phyloP scores from a whole-genome alignment of 2,888 invertebrate species.

The Pollenia amentaria region DNA sequence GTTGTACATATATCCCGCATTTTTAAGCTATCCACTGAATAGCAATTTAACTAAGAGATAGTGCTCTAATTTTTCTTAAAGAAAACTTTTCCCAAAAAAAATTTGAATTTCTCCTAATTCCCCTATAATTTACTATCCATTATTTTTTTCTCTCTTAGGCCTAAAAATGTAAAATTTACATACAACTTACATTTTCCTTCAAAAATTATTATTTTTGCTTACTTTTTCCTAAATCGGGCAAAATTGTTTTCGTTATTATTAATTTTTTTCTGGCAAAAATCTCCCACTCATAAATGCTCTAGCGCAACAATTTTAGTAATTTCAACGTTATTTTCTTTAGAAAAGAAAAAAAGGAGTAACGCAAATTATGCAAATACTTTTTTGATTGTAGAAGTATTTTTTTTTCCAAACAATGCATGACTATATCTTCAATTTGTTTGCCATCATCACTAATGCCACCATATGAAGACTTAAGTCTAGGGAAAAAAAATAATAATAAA shows the following conservation, averaged over 20 bases:
- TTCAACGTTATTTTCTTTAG: constrained; percentile 27
- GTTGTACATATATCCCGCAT: too few species aligned
- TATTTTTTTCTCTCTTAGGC: background rate
- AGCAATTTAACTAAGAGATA: too few species aligned
- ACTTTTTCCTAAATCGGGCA: constrained; percentile 7
- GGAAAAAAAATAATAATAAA: constrained; percentile 1
- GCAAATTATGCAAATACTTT: constrained; percentile 66
- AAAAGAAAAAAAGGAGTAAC: constrained; percentile 21
- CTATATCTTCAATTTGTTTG: constrained; percentile 30
- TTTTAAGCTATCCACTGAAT: too few species aligned
- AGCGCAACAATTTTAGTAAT: constrained; percentile 17
- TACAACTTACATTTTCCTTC: constrained; percentile 38
- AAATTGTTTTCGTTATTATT: constrained; percentile 16
- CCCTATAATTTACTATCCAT: background rate
- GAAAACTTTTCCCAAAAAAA: background rate
- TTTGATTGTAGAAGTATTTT: constrained; percentile 21
- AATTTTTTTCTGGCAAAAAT: background rate
- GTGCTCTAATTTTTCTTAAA: background rate
- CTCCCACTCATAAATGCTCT: constrained; percentile 47
- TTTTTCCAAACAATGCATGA: constrained; percentile 15
- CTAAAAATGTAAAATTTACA: constrained; percentile 25
- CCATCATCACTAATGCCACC: constrained; percentile 45
- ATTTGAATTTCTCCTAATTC: background rate
- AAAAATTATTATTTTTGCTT: constrained; percentile 20
- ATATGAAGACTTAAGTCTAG: constrained; percentile 16